Conservation (phyloP, 2,888 invertebrate genomes). For the Cyrtodaria siliqua region DNA sequence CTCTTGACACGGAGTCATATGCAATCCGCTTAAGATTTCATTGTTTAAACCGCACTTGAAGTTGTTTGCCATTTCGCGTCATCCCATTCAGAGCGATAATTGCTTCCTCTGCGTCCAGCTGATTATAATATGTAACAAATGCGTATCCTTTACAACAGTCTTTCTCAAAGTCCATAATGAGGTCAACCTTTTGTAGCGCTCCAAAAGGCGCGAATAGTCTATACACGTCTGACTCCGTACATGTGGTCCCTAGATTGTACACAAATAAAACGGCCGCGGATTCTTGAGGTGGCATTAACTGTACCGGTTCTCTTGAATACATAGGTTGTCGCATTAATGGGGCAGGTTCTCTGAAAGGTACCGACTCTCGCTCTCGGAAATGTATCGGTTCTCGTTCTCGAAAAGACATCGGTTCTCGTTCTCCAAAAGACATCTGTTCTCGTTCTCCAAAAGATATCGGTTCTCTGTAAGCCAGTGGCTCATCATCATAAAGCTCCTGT, state of each 20-base stretch:
- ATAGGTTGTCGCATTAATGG: too few species aligned
- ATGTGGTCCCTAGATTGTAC: slow-evolving; percentile 85
- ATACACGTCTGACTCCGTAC: slow-evolving; percentile 84
- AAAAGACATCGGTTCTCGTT: too few species aligned
- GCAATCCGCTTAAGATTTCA: too few species aligned
- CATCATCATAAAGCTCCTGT: too few species aligned
- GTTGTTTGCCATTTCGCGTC: slow-evolving; percentile 80
- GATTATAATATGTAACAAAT: slow-evolving; percentile 86
- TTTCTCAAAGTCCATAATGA: slow-evolving; percentile 83
- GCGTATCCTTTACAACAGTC: slow-evolving; percentile 85
- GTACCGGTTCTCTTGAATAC: too few species aligned
- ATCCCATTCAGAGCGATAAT: slow-evolving; percentile 85
- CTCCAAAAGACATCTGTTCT: too few species aligned
- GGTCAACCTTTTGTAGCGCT: slow-evolving; percentile 84
- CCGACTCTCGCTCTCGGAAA: too few species aligned
- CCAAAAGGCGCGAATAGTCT: slow-evolving; percentile 85
- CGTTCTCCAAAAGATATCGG: too few species aligned
- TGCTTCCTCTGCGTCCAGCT: slow-evolving; percentile 84
- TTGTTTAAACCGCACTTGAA: slow-evolving; percentile 83
- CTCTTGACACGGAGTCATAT: too few species aligned
- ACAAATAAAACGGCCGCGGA: slow-evolving; percentile 80
- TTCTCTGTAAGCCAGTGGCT: too few species aligned
- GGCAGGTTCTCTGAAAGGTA: too few species aligned
- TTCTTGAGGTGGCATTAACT: slow-evolving; percentile 25
- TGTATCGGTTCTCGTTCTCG: too few species aligned